Evolutionary conservation across 2,888 invertebrate genomes (phyloP).

Genomic region (Salpingus planirostris): DNA sequence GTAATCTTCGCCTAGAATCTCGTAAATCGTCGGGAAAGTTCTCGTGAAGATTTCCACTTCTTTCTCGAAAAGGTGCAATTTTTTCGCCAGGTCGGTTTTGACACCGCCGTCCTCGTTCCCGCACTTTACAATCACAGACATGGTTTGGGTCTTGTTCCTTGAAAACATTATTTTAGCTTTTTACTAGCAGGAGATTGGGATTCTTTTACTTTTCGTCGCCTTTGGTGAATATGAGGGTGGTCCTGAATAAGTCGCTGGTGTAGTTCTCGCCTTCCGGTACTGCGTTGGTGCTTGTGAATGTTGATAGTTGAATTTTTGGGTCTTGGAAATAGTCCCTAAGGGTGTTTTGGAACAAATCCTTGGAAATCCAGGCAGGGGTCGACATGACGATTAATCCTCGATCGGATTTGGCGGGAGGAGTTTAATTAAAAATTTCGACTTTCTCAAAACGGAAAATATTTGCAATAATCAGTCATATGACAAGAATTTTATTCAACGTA

Average conservation of each 20-base stretch:
- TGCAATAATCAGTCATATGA: too few relatives aligned
- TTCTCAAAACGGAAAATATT: too few relatives aligned
- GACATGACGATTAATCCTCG: conserved; percentile 19
- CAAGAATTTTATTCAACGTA: too few relatives aligned
- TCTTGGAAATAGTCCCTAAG: conserved; percentile 21
- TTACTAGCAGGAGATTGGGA: too few relatives aligned
- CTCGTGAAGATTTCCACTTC: conserved; percentile 42
- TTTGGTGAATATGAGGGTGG: conserved; percentile 20
- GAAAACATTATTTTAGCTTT: too few relatives aligned
- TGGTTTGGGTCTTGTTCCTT: conserved; percentile 20
- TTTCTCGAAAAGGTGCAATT: conserved; percentile 40
- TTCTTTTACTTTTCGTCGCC: conserved; percentile 14
- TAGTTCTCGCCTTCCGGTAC: conserved; percentile 32
- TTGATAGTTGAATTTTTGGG: conserved; percentile 20
- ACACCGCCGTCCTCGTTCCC: conserved; percentile 30
- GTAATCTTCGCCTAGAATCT: conserved; percentile 33
- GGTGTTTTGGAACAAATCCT: conserved; percentile 25
- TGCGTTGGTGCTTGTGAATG: conserved; percentile 24
- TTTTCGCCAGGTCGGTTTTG: conserved; percentile 41
- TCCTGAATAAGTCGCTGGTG: conserved; percentile 29
- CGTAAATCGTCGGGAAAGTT: conserved; percentile 40
- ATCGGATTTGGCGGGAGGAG: too few relatives aligned
- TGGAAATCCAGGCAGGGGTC: conserved; percentile 28
- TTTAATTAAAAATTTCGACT: too few relatives aligned
- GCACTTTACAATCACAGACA: conserved; percentile 33